Base-by-base conservation (phyloP, 1,140 invertebrate genomes). In the Venustaconcha ellipsiformis region DNA sequence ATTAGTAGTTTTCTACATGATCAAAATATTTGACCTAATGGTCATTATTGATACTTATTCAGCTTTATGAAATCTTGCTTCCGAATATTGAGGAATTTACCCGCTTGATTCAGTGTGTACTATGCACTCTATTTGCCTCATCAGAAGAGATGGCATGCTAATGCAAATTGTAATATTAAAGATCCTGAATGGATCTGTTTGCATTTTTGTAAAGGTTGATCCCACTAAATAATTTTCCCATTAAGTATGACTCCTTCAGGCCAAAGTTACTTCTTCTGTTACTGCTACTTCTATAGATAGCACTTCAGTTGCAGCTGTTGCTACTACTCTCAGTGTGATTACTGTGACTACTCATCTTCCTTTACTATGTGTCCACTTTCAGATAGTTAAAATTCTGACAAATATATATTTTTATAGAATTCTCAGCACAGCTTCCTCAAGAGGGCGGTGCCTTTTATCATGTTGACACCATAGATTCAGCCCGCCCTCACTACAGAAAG, bases 361-460 rank as follows among this genome's bases (percentile, higher is more conserved):
- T 5, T 14, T 64, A 18, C 20, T 26, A 14, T 26, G 15, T 64
- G 37, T 26, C 20, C 18, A n/a, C 20, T 48, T 48, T 48, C 37
- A 48, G 1, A 48, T 48, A 48, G 23, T 20, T 37, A 67, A 67
- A 59, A 70, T 78, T 83, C 62, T 74, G 37, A 48, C 37, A 48
- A 48, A 48, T 48, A 48, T 81, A 74, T 75, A 84, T 64, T 81
- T 75, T 48, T 79, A n/a, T n/a, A 93, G 97, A 99, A 91, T 99
- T 97, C 90, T 94, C 94, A 11, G 96, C 95, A 80, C 97, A 99
- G 89, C 91, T 99, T 67, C 97, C 97, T 0, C 94, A 96, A 83
- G 97, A 98, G 95, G 90, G 97, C 63, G 97, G 98, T 18, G 95
- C 97, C 5, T 99, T 99, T 90, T 99, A 99, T 88, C 97, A 96